phyloP scores from a whole-genome alignment of 2,888 invertebrate species.

The Pyrocoelia pectoralis region DNA sequence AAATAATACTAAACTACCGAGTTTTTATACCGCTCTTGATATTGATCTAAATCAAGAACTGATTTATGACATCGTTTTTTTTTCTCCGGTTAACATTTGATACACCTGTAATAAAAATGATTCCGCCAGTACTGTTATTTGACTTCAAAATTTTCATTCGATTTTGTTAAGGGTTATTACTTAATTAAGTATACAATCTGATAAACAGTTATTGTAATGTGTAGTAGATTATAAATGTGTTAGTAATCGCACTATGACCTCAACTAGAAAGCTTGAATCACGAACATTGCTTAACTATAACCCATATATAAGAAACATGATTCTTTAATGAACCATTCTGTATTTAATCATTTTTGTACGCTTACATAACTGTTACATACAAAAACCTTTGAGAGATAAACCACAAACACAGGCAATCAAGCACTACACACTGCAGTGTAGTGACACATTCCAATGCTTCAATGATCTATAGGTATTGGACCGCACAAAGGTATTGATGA shows the following conservation, averaged over 20 bases:
- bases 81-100: too few species aligned
- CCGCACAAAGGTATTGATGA: too few species aligned
- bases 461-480: background rate
- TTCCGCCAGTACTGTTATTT: too few species aligned
- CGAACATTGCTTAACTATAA: constrained; percentile 42
- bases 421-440: background rate
- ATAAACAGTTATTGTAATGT: constrained; percentile 4
- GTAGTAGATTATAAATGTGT: constrained; percentile 7
- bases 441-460: background rate
- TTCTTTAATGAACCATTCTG: constrained; percentile 38
- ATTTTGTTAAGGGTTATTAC: too few species aligned
- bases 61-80: too few species aligned
- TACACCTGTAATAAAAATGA: too few species aligned
- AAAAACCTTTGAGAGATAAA: background rate
- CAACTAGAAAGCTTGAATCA: constrained; percentile 41
- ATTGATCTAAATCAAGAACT: too few species aligned
- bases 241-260: constrained; percentile 21
- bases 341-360: background rate
- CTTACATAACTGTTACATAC: background rate
- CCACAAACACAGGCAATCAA: background rate
- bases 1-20: too few species aligned
- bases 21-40: too few species aligned
- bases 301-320: constrained; percentile 42
- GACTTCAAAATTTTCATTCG: too few species aligned
- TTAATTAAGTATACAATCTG: background rate